A percentile compares a stretch with the other conserved stretches of the same genome.
Evolutionary conservation across 1,140 invertebrate species (phyloP).

Genomic region (Ylistrum balloti): DNA sequence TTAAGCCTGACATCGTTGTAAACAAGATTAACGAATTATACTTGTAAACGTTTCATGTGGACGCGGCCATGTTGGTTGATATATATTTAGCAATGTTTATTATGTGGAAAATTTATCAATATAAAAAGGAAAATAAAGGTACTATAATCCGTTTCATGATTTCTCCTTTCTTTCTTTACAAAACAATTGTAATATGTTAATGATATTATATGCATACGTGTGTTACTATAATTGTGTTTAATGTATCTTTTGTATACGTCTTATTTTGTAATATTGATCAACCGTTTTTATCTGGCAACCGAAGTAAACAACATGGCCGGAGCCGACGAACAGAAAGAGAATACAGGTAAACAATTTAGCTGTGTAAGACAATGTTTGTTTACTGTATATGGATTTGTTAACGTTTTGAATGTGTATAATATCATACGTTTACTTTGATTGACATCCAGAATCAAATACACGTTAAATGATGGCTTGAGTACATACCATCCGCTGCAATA

Average conservation of each 20-base stretch:
- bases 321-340: constrained; percentile 69
- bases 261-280: not conserved
- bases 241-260: too few species aligned
- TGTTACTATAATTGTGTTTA: too few species aligned
- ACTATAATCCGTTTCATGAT: too few species aligned
- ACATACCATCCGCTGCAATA: too few species aligned
- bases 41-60: not conserved
- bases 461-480: too few species aligned
- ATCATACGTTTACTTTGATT: too few species aligned
- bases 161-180: too few species aligned
- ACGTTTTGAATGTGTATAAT: too few species aligned
- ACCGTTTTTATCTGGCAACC: constrained; percentile 62
- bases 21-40: not conserved
- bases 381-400: not conserved
- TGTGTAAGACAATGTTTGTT: not conserved
- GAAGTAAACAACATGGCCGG: constrained; percentile 71
- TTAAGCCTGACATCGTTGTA: constrained; percentile 66
- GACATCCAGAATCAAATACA: too few species aligned
- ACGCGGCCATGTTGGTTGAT: constrained; percentile 55
- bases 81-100: not conserved
- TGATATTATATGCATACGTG: too few species aligned
- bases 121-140: not conserved
- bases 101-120: not conserved
- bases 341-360: constrained; percentile 60
- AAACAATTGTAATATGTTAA: too few species aligned